Percentiles rank a stretch among this genome's conserved stretches.
These are phyloP conservation scores for Quadroppia sp. DNA, from an alignment of 2,888 invertebrate species.

Conservation along the genomic window DNA sequence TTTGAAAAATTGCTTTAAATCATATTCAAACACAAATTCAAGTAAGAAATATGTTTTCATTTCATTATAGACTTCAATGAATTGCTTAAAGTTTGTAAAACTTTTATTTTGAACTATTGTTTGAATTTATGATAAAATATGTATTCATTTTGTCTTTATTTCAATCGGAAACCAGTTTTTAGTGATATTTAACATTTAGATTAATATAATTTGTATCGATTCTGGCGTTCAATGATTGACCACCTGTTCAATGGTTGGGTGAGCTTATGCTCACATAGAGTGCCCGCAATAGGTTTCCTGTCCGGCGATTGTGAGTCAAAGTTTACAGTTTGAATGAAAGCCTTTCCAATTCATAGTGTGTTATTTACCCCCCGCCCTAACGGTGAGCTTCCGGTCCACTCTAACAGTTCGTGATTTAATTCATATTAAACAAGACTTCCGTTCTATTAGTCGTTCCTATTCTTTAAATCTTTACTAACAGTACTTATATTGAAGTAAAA, in stretches of 20 bases:
- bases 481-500: slow-evolving; percentile 6
- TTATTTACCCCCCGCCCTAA: slow-evolving; percentile 11
- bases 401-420: slow-evolving; percentile 31
- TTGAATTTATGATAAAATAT: too few relatives aligned
- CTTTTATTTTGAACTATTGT: too few relatives aligned
- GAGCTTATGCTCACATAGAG: neutral
- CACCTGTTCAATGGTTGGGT: slow-evolving; percentile 31
- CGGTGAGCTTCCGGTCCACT: slow-evolving; percentile 32
- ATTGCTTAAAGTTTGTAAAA: too few relatives aligned
- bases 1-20: too few relatives aligned
- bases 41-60: too few relatives aligned
- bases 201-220: neutral
- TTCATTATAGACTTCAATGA: too few relatives aligned
- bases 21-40: too few relatives aligned
- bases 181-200: too few relatives aligned
- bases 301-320: slow-evolving; percentile 22
- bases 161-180: too few relatives aligned
- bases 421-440: slow-evolving; percentile 24
- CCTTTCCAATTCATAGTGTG: slow-evolving; percentile 17
- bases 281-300: slow-evolving; percentile 27
- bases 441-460: neutral
- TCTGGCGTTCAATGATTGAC: slow-evolving; percentile 8
- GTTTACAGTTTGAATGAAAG: neutral
- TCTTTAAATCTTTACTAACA: slow-evolving; percentile 17
- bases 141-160: too few relatives aligned